phyloP scores from a whole-genome alignment of 2,797 vertebrate genomes.

The Rhabdophis nuchalis region DNA sequence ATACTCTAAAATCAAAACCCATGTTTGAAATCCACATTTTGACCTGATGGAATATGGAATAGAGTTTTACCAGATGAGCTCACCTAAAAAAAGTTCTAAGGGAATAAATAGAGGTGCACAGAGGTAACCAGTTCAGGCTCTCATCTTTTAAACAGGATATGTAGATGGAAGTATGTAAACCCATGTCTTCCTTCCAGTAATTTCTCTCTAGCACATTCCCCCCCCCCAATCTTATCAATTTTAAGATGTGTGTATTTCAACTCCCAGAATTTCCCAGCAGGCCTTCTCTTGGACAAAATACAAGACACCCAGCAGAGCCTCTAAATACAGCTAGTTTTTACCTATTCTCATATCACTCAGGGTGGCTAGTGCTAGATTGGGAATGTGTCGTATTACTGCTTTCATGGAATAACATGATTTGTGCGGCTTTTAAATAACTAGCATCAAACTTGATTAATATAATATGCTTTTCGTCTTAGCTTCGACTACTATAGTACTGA shows the following conservation, averaged over 20 bases:
- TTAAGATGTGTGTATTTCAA: not conserved
- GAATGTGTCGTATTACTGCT: not conserved
- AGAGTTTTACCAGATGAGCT: not conserved
- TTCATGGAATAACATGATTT: not conserved
- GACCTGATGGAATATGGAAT: not conserved
- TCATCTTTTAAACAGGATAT: not conserved
- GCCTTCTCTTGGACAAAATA: not conserved
- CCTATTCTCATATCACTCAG: not conserved
- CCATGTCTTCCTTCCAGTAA: not conserved
- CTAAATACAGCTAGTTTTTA: not conserved
- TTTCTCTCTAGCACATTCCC: not conserved
- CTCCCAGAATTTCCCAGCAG: not conserved
- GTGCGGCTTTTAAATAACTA: not conserved
- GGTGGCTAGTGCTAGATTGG: not conserved
- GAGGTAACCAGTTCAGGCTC: not conserved
- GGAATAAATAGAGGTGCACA: not conserved
- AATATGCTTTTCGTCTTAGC: not conserved
- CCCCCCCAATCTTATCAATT: not conserved
- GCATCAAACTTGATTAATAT: not conserved
- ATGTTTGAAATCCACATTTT: not conserved
- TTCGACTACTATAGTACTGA: not conserved
- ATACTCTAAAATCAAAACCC: not conserved
- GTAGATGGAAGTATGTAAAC: not conserved
- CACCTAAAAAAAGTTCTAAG: not conserved
- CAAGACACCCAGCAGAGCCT: not conserved